Evolutionary conservation across 53 echinoderm and acorn worm genomes (phyloP).

Genomic region (Paracentrotus lividus): DNA sequence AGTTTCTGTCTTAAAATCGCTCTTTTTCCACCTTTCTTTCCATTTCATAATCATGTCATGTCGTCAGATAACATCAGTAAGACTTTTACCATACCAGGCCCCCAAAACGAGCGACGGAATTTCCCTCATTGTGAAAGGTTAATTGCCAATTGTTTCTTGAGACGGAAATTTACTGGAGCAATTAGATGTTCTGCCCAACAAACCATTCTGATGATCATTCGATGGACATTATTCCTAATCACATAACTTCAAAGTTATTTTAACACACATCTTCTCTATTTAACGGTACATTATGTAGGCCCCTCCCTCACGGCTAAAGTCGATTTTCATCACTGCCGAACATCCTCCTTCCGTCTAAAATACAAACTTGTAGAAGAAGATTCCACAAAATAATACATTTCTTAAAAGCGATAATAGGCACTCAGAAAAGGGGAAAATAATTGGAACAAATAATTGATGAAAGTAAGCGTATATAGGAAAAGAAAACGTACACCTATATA

Average conservation of each 20-base stretch:
- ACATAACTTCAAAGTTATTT: constrained; percentile 30
- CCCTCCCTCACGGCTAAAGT: not conserved
- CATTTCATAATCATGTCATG: not conserved
- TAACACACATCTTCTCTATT: not conserved
- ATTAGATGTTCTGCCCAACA: constrained; percentile 51
- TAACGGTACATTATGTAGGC: not conserved
- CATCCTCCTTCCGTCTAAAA: not conserved
- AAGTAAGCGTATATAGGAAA: too few species aligned
- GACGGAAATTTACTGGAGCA: not conserved
- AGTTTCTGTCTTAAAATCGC: too few species aligned
- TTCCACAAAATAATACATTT: too few species aligned
- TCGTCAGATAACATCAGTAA: not conserved
- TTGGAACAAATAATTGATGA: too few species aligned
- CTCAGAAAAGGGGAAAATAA: too few species aligned
- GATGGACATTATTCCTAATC: constrained; percentile 11
- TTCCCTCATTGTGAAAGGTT: constrained; percentile 36
- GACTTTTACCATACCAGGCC: not conserved
- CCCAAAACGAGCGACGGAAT: not conserved
- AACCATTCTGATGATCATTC: not conserved
- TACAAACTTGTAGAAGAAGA: too few species aligned
- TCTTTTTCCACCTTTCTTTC: not conserved
- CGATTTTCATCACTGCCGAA: too few species aligned
- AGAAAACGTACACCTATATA: too few species aligned
- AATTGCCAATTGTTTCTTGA: constrained; percentile 52
- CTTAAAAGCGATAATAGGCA: too few species aligned